Percentiles rank a stretch among this genome's conserved stretches.
These are phyloP conservation scores for Pangasianodon hypophthalmus DNA, from an alignment of 2,113 vertebrate genomes.

Conservation along the genomic window DNA sequence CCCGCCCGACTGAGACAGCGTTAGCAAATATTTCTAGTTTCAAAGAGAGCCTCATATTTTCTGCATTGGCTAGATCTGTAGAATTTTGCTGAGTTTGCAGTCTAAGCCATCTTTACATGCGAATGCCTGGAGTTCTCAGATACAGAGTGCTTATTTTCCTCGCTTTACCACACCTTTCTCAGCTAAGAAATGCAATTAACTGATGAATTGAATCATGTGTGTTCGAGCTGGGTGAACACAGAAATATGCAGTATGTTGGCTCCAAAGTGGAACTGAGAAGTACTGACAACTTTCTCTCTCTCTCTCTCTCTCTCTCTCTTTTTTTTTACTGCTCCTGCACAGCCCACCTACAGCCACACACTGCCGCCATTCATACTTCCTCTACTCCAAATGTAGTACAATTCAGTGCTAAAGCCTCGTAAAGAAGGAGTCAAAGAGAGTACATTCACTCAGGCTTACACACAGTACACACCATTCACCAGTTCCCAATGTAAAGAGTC, in stretches of 20 bases:
- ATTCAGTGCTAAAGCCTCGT: not conserved
- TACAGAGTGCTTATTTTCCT: not conserved
- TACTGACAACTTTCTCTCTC: not conserved
- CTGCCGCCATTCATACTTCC: slow-evolving; percentile 20
- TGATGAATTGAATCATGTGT: not conserved
- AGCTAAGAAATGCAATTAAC: not conserved
- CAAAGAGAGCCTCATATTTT: not conserved
- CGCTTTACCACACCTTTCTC: not conserved
- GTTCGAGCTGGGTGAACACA: not conserved
- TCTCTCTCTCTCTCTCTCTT: slow-evolving; percentile 5
- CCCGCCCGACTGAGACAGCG: not conserved
- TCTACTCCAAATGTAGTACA: slow-evolving; percentile 7
- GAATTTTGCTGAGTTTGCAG: slow-evolving; percentile 10
- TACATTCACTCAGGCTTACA: slow-evolving; percentile 65
- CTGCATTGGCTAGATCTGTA: not conserved
- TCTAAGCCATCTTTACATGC: not conserved
- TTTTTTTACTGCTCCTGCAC: not conserved
- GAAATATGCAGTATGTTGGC: not conserved
- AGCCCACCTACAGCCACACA: slow-evolving; percentile 6
- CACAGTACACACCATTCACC: slow-evolving; percentile 55
- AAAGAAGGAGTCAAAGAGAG: slow-evolving; percentile 45
- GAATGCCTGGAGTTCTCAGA: not conserved
- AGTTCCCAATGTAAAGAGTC: slow-evolving; percentile 26
- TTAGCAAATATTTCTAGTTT: not conserved
- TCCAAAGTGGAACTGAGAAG: not conserved